These are phyloP conservation scores for Hirudinaria manillensis DNA, from an alignment of 2,888 invertebrate species.

Conservation along the genomic window DNA sequence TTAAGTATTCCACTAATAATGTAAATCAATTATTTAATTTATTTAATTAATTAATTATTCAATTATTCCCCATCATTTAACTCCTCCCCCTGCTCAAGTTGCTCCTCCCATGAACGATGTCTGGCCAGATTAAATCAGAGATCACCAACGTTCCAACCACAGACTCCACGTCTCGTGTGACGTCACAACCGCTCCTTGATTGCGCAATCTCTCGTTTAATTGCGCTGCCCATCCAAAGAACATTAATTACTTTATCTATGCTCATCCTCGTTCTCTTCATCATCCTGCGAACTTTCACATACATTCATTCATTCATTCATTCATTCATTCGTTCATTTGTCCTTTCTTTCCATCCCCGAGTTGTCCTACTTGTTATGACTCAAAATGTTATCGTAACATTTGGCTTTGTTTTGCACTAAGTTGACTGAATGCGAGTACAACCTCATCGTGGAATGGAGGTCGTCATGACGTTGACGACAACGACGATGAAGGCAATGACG, in stretches of 20 bases:
- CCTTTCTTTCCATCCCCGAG: background rate
- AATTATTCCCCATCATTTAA: no score
- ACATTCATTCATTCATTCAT: background rate
- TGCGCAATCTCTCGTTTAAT: conserved; percentile 11
- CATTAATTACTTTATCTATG: conserved; percentile 8
- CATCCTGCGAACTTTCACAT: background rate
- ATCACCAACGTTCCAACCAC: background rate
- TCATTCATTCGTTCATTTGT: background rate
- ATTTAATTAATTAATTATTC: no score
- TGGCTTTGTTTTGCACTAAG: no score
- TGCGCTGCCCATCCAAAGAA: conserved; percentile 6
- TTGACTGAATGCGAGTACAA: no score
- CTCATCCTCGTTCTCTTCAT: background rate
- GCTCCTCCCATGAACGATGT: background rate
- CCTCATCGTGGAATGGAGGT: no score
- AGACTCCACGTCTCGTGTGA: conserved; percentile 11
- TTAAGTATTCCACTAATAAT: no score
- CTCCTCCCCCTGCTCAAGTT: no score
- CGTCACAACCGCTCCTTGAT: background rate
- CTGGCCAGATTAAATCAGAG: conserved; percentile 6
- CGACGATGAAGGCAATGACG: conserved; percentile 12
- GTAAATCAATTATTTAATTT: no score
- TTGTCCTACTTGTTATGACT: background rate
- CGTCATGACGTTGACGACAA: background rate
- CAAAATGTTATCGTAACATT: no score